Conservation (phyloP, 2,888 invertebrate genomes). For the Epinotia nisella region DNA sequence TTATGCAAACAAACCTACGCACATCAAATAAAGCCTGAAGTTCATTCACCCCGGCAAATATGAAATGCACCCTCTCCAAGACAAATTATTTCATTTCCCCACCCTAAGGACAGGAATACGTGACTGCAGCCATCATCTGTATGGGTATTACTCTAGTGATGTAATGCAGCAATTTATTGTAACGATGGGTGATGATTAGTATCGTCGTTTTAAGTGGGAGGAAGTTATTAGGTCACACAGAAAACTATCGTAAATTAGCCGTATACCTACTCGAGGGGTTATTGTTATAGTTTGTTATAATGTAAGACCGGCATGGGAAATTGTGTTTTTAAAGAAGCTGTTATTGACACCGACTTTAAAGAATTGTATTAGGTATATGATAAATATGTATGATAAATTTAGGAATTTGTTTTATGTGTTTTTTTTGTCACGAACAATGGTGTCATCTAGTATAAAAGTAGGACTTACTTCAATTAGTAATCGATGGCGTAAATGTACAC, state of each 20-base stretch:
- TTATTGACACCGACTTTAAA: too few species aligned
- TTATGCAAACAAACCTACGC: slow-evolving; percentile 30
- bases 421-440: too few species aligned
- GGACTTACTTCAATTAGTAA: too few species aligned
- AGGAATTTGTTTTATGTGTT: too few species aligned
- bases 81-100: slow-evolving; percentile 85
- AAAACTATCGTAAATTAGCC: slow-evolving; percentile 8
- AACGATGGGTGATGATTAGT: slow-evolving; percentile 63
- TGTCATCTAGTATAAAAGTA: too few species aligned
- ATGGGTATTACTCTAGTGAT: slow-evolving; percentile 58
- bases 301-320: too few species aligned
- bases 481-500: too few species aligned
- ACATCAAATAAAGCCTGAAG: slow-evolving; percentile 50
- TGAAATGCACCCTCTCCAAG: slow-evolving; percentile 82
- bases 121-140: slow-evolving; percentile 76
- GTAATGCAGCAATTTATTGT: slow-evolving; percentile 69
- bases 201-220: slow-evolving; percentile 28
- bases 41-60: slow-evolving; percentile 78
- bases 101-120: slow-evolving; percentile 71
- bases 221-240: slow-evolving; percentile 33
- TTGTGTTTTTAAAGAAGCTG: too few species aligned
- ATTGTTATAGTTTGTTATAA: background rate
- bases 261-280: slow-evolving; percentile 1
- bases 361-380: too few species aligned
- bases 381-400: too few species aligned